Base-by-base conservation (phyloP, 2,888 invertebrate species). In the Cryptosula pallasiana region DNA sequence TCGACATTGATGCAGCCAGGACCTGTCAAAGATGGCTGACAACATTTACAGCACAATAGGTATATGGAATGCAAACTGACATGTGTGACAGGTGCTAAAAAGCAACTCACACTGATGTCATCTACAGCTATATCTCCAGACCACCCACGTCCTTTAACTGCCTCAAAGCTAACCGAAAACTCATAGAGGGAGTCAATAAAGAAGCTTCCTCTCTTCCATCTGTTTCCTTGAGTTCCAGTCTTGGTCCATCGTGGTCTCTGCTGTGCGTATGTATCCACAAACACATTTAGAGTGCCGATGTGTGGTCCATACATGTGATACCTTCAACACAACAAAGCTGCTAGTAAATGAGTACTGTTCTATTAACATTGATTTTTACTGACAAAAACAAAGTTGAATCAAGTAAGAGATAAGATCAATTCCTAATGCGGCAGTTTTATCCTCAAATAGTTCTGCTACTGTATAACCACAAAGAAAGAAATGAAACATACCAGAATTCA, bases 401-500 rank as follows among this genome's bases (percentile, higher is more conserved):
- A n/a, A n/a, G n/a, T n/a, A n/a, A n/a, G n/a, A n/a, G n/a, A n/a
- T n/a, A n/a, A n/a, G n/a, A n/a, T n/a, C n/a, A n/a, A n/a, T n/a
- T n/a, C n/a, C n/a, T n/a, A n/a, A n/a, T n/a, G n/a, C n/a, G n/a
- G n/a, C n/a, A n/a, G n/a, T n/a, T n/a, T n/a, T n/a, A n/a, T n/a
- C n/a, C n/a, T n/a, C n/a, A n/a, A n/a, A n/a, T n/a, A n/a, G n/a
- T n/a, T n/a, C n/a, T n/a, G n/a, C n/a, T n/a, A n/a, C n/a, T n/a
- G n/a, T n/a, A n/a, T n/a, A n/a, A n/a, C n/a, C n/a, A n/a, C n/a
- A n/a, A n/a, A n/a, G n/a, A n/a, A n/a, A n/a, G n/a, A n/a, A n/a
- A n/a, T n/a, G n/a, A n/a, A n/a, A 13, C 45, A 13, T 45, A 45
- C 79, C 77, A 81, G 76, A 81, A 81, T 57, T 75, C 77, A 29